Base-by-base conservation (phyloP, 30 jellyfish, hydroid and myxozoan genomes). In the Chrysaora quinquecirrha region DNA sequence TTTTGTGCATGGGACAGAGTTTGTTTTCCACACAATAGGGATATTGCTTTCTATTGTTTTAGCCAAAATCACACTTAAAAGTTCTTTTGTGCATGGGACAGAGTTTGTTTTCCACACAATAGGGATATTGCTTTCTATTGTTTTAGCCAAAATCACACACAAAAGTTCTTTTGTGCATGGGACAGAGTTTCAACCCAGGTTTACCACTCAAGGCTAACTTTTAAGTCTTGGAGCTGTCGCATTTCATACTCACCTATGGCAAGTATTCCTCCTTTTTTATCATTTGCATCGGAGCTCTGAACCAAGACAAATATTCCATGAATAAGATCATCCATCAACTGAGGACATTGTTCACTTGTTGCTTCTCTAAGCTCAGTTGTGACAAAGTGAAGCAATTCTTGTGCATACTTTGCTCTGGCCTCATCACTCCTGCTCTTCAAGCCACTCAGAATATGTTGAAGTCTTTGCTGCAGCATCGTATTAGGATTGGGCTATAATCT, bases 301-400 rank as follows among this genome's bases (percentile, higher is more conserved):
- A 90, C 90, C 69, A 90, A 34, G 22, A 86, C 97, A 38, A 80
- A 90, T 28, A 90, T 84, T 33, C 84, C 89, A 50, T 83, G 96
- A 7, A 79, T 79, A 48, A 90, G 82, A 68, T 84, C 93, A 71
- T 90, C 97, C 97, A 90, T 90, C 34, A 90, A 49, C 30, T 80
- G 89, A 11, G 89, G 90, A 34, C 49, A 67, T 48, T 90, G 96
- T 14, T 84, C 97, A 30, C 94, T 85, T n/a, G 93, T 60, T 28
- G 97, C 97, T 71, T 90, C 97, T 56, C 97, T 63, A 35, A 90
- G 75, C 68, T 90, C 97, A 23, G 97, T 90, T 27, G 97, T 90
- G 64, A 90, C 97, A 67, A 90, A 90, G 66, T 90, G 92, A 71
- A 83, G 96, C 65, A 90, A 67, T 46, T 84, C 96, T 48, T 90